These are phyloP conservation scores for Thinocorus orbignyianus DNA, from an alignment of 2,113 vertebrate genomes.

Conservation along the genomic window DNA sequence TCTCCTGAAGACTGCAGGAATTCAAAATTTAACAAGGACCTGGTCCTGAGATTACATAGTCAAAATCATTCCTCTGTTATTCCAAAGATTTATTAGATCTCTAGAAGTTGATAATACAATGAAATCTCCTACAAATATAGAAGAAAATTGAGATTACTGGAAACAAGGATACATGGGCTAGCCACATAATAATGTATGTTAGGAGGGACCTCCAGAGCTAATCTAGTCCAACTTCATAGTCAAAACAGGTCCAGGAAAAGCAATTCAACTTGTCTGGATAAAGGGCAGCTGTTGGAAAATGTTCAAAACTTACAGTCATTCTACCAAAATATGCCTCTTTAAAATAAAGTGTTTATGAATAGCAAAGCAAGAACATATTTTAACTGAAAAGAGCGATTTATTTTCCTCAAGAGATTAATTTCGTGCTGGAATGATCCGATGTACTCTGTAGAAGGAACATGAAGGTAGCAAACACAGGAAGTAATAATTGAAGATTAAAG, in stretches of 20 bases:
- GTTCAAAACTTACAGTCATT: not conserved
- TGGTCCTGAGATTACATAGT: not conserved
- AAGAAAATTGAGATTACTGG: not conserved
- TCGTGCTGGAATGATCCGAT: not conserved
- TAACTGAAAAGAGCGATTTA: not conserved
- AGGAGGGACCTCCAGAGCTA: not conserved
- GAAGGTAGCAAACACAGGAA: not conserved
- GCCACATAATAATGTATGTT: not conserved
- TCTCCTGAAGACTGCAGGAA: not conserved
- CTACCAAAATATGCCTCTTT: not conserved
- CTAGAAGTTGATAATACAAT: not conserved
- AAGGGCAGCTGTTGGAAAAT: not conserved
- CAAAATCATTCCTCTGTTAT: not conserved
- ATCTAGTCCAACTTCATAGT: not conserved
- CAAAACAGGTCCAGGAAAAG: not conserved
- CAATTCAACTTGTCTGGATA: not conserved
- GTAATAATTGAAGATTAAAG: slow-evolving; percentile 33
- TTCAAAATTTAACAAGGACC: not conserved
- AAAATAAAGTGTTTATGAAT: not conserved
- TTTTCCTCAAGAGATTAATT: slow-evolving; percentile 21
- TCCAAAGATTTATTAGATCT: not conserved
- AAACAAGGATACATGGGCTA: not conserved
- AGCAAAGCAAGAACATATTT: not conserved
- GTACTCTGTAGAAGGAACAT: not conserved
- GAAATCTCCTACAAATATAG: not conserved